Conservation (phyloP, 2,888 invertebrate species). For the Parelbella ahira region DNA sequence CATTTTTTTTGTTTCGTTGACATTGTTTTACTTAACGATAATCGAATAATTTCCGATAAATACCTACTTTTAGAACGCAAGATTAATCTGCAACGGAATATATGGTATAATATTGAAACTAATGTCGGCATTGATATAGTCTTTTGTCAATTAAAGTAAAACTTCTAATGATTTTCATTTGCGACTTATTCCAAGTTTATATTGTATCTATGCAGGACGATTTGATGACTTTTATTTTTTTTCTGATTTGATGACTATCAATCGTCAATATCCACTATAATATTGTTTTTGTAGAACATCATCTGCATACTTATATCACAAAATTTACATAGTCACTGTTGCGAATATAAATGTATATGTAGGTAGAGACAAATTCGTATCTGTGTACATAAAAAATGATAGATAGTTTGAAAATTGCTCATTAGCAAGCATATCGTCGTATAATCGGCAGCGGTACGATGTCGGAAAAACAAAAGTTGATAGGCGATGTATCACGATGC, state of each 20-base stretch:
- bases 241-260: neutral
- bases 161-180: too few relatives aligned
- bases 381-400: constrained; percentile 21
- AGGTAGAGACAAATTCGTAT: too few relatives aligned
- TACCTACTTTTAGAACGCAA: neutral
- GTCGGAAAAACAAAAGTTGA: constrained; percentile 36
- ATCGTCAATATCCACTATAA: neutral
- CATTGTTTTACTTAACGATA: constrained; percentile 14
- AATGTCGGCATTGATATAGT: neutral
- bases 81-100: constrained; percentile 15
- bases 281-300: neutral
- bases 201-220: too few relatives aligned
- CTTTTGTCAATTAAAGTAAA: too few relatives aligned
- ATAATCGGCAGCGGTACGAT: constrained; percentile 26
- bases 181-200: too few relatives aligned
- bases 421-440: constrained; percentile 26
- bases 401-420: constrained; percentile 15
- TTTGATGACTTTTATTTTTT: too few relatives aligned
- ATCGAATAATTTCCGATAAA: constrained; percentile 11
- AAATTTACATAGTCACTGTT: too few relatives aligned
- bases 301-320: too few relatives aligned
- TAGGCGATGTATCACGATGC: constrained; percentile 40
- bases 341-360: too few relatives aligned
- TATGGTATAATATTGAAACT: constrained; percentile 12
- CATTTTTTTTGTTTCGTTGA: constrained; percentile 7